These are phyloP conservation scores for Urocolius indicus DNA, from an alignment of 2,113 vertebrate genomes.

Conservation along the genomic window DNA sequence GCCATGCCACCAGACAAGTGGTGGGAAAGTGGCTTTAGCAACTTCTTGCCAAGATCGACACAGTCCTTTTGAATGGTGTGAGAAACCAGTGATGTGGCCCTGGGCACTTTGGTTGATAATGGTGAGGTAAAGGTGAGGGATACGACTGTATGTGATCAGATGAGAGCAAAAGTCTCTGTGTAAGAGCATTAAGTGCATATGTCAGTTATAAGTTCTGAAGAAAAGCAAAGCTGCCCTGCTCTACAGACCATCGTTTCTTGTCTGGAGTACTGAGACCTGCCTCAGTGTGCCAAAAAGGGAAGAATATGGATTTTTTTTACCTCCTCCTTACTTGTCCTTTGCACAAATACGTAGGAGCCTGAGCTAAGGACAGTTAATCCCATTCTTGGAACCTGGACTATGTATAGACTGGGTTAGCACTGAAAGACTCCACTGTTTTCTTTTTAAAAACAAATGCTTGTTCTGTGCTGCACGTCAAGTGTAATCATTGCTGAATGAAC, in stretches of 20 bases:
- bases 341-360: background rate
- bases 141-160: background rate
- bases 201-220: background rate
- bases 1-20: background rate
- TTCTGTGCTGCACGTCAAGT: constrained; percentile 47
- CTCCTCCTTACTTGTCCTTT: background rate
- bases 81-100: background rate
- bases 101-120: background rate
- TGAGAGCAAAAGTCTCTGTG: background rate
- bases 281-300: background rate
- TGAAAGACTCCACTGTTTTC: constrained; percentile 65
- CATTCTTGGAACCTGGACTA: background rate
- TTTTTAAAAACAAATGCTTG: constrained; percentile 44
- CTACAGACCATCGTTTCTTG: background rate
- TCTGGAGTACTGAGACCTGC: background rate
- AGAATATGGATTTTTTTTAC: background rate
- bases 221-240: background rate
- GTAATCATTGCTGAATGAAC: constrained; percentile 56
- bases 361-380: constrained; percentile 42
- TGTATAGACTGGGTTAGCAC: background rate
- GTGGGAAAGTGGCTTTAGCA: background rate
- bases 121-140: background rate
- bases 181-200: background rate
- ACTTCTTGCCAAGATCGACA: background rate
- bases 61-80: background rate